These are phyloP conservation scores for Trichoplusia ni DNA, from an alignment of 1,140 invertebrate genomes.

Conservation along the genomic window DNA sequence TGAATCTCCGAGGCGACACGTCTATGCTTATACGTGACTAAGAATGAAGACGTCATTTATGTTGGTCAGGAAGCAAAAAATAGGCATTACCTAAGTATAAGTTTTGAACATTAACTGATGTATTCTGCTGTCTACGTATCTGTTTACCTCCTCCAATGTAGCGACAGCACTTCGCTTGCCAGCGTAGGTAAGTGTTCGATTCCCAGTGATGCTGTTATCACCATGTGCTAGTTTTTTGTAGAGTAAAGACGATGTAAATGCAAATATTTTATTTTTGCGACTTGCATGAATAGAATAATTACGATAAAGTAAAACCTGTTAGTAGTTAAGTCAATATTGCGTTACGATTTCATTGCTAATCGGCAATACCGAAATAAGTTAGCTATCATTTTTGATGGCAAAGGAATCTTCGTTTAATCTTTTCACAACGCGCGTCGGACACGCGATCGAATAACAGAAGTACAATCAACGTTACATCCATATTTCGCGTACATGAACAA, in stretches of 20 bases:
- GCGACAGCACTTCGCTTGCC: too few species aligned
- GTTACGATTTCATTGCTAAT: not conserved
- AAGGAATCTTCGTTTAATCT: not conserved
- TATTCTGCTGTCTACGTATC: too few species aligned
- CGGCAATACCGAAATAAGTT: not conserved
- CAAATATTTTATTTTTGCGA: not conserved
- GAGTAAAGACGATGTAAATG: too few species aligned
- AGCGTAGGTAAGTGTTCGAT: too few species aligned
- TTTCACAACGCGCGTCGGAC: not conserved
- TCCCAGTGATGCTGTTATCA: not conserved
- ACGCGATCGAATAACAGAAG: slow-evolving; percentile 2
- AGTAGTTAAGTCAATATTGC: too few species aligned
- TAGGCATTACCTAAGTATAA: slow-evolving; percentile 19
- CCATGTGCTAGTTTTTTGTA: too few species aligned
- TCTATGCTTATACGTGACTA: slow-evolving; percentile 10
- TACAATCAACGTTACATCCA: not conserved
- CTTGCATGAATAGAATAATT: too few species aligned
- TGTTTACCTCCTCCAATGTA: too few species aligned
- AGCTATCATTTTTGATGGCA: not conserved
- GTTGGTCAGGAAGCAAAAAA: slow-evolving; percentile 11
- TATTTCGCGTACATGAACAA: not conserved
- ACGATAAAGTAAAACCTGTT: too few species aligned
- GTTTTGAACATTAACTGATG: not conserved
- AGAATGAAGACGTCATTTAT: slow-evolving; percentile 9
- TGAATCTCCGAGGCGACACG: not conserved